Evolutionary conservation across 92 coral and sea anemone genomes (phyloP).

Genomic region (Bergia puertoricense): DNA sequence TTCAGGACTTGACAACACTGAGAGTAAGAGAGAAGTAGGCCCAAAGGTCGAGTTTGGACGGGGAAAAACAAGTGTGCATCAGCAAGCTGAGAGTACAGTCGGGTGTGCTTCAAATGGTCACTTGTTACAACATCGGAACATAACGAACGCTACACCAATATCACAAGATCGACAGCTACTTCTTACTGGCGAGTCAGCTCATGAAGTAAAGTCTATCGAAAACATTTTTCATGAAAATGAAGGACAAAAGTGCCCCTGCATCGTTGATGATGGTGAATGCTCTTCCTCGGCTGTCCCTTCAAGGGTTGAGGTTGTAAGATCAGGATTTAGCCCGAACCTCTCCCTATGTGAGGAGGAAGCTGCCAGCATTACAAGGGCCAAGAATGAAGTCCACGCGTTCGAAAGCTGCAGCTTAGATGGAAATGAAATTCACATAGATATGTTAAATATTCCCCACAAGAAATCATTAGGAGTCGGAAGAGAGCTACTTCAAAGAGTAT

Average conservation of each 20-base stretch:
- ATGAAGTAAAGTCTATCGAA: background rate
- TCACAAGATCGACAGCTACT: background rate
- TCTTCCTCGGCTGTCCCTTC: background rate
- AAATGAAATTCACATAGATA: background rate
- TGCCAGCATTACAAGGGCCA: background rate
- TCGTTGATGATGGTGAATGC: background rate
- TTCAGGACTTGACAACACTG: slow-evolving; percentile 3
- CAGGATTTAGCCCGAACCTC: background rate
- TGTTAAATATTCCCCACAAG: background rate
- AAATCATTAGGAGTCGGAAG: background rate
- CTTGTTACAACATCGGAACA: background rate
- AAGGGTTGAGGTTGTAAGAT: background rate
- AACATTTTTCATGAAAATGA: background rate
- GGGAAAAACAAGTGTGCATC: background rate
- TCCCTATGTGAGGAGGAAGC: slow-evolving; percentile 7
- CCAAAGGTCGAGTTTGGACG: slow-evolving; percentile 7
- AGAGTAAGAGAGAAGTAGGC: background rate
- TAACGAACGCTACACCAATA: background rate
- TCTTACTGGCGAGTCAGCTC: background rate
- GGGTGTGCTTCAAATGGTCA: background rate
- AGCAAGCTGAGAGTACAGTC: background rate
- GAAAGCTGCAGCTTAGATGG: background rate
- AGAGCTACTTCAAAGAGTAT: background rate
- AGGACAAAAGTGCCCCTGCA: background rate
- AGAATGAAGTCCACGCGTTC: background rate